A percentile compares a stretch with the other conserved stretches of the same genome.
Conservation (phyloP, 1,140 invertebrate genomes). For the Pachyrhynchus sulphureomaculatus region DNA sequence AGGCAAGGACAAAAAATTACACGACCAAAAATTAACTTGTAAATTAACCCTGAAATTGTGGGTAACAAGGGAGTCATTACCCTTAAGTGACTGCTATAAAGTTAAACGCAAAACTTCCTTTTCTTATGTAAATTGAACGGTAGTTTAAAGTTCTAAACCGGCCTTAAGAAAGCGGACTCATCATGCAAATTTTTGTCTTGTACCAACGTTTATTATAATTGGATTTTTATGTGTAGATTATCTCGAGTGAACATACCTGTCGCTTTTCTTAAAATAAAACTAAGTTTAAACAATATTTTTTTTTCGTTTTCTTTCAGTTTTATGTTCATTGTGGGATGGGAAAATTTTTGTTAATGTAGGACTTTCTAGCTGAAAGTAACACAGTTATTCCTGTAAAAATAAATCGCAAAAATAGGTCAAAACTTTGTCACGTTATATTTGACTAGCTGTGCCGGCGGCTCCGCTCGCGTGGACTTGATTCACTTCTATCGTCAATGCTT, state of each 20-base stretch:
- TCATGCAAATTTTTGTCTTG: conserved; percentile 48
- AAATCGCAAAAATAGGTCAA: too few species aligned
- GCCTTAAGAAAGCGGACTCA: conserved; percentile 42
- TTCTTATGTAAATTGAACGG: conserved; percentile 47
- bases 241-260: conserved; percentile 21
- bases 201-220: conserved; percentile 40
- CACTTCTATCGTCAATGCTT: too few species aligned
- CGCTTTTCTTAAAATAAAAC: too few species aligned
- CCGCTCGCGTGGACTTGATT: too few species aligned
- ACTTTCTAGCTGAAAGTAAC: too few species aligned
- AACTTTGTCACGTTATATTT: too few species aligned
- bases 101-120: conserved; percentile 20
- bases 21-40: not conserved
- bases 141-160: conserved; percentile 48
- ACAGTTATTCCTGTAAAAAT: too few species aligned
- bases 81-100: not conserved
- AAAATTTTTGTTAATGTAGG: too few species aligned
- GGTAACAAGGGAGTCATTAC: not conserved
- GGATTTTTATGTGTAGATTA: conserved; percentile 16
- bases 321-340: too few species aligned
- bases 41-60: not conserved
- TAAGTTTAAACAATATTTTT: too few species aligned
- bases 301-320: too few species aligned
- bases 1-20: not conserved
- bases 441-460: too few species aligned